These are phyloP conservation scores for Apodemus sylvaticus DNA, from an alignment of 2,113 vertebrate species.

Conservation along the genomic window DNA sequence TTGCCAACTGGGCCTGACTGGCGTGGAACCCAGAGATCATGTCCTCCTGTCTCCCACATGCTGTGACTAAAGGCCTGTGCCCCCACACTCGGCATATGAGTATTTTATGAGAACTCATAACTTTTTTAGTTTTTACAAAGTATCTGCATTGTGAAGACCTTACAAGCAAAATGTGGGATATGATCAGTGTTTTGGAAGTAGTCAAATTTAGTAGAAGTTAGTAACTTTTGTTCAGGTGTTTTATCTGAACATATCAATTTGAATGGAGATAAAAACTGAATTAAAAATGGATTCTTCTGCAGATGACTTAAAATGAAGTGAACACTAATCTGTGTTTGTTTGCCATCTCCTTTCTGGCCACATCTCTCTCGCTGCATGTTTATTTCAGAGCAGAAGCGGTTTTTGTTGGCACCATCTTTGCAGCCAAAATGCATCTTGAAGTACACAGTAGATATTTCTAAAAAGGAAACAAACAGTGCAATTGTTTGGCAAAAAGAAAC, in stretches of 20 bases:
- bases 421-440: constrained; percentile 72
- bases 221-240: constrained; percentile 17
- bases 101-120: not conserved
- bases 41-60: too few relatives aligned
- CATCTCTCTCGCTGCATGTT: not conserved
- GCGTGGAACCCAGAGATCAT: not conserved
- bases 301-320: not conserved
- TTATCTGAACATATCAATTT: not conserved
- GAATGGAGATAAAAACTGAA: constrained; percentile 13
- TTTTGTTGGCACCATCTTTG: constrained; percentile 65
- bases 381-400: constrained; percentile 64
- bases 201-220: constrained; percentile 23
- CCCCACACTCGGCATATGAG: not conserved
- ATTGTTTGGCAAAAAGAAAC: constrained; percentile 71
- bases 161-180: not conserved
- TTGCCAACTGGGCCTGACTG: not conserved
- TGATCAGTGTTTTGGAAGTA: constrained; percentile 15
- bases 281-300: constrained; percentile 47
- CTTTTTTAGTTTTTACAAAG: constrained; percentile 8
- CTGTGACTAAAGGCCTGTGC: not conserved
- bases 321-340: constrained; percentile 17
- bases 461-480: constrained; percentile 67
- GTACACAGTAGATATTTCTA: constrained; percentile 63
- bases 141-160: not conserved
- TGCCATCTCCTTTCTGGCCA: not conserved